These are phyloP conservation scores for Drosophila meridionalis DNA, from an alignment of 2,888 invertebrate genomes.

Conservation along the genomic window DNA sequence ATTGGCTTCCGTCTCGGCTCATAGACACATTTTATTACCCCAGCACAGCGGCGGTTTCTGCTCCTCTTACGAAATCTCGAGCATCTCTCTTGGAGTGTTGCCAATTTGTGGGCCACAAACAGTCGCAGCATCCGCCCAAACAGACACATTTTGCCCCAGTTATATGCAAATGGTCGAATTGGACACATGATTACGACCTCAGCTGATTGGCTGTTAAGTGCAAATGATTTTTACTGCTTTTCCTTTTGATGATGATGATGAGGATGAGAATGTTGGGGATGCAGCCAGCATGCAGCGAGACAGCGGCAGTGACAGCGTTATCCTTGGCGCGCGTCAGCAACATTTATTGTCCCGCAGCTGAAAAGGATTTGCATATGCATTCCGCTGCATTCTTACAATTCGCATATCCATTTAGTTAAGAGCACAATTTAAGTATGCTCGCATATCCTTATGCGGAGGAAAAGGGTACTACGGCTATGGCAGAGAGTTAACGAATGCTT, in stretches of 20 bases:
- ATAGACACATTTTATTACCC: slow-evolving; percentile 45
- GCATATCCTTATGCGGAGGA: not conserved
- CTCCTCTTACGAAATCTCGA: not conserved
- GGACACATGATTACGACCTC: slow-evolving; percentile 34
- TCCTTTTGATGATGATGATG: slow-evolving; percentile 18
- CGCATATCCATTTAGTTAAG: slow-evolving; percentile 54
- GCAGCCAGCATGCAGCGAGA: slow-evolving; percentile 26
- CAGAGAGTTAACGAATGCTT: not conserved
- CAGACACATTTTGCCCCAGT: slow-evolving; percentile 6
- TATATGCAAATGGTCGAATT: slow-evolving; percentile 31
- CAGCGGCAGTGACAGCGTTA: slow-evolving; percentile 27
- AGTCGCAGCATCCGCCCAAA: slow-evolving; percentile 10
- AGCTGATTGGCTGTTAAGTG: slow-evolving; percentile 66
- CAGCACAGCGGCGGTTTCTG: not conserved
- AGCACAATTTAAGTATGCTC: slow-evolving; percentile 45
- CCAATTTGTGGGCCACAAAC: slow-evolving; percentile 42
- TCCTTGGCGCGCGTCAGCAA: slow-evolving; percentile 13
- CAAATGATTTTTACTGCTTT: slow-evolving; percentile 47
- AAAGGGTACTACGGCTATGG: slow-evolving; percentile 10
- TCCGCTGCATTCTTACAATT: slow-evolving; percentile 31
- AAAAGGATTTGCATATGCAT: slow-evolving; percentile 26
- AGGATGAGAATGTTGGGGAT: slow-evolving; percentile 15
- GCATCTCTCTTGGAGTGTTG: slow-evolving; percentile 45
- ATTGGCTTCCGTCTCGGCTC: slow-evolving; percentile 56
- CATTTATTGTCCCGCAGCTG: slow-evolving; percentile 32